Evolutionary conservation across 2,113 vertebrate species (phyloP).

Genomic region (Myotis brandtii): DNA sequence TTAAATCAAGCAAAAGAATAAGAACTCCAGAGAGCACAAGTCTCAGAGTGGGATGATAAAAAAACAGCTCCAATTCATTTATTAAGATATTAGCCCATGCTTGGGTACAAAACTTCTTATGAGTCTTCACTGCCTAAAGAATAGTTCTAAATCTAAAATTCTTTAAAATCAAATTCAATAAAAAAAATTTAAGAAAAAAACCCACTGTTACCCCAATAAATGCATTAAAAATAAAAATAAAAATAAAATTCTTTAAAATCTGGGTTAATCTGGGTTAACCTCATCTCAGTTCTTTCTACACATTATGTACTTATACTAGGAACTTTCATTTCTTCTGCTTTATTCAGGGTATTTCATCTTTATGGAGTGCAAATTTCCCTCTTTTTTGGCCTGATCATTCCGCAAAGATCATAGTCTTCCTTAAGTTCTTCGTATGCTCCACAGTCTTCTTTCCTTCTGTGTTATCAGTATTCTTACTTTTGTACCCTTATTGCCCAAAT

Average conservation of each 20-base stretch:
- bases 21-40: background rate
- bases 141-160: constrained; percentile 23
- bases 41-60: background rate
- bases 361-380: background rate
- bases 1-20: constrained; percentile 38
- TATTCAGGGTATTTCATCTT: background rate
- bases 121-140: background rate
- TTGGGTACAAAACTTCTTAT: background rate
- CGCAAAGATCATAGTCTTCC: background rate
- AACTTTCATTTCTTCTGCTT: background rate
- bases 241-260: background rate
- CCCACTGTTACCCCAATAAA: background rate
- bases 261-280: background rate
- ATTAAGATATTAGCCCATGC: background rate
- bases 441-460: background rate
- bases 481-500: background rate
- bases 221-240: background rate
- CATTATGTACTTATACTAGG: background rate
- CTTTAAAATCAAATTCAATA: background rate
- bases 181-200: background rate
- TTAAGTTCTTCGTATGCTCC: background rate
- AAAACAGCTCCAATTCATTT: background rate
- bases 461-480: background rate
- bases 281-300: background rate
- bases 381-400: background rate